phyloP scores from a whole-genome alignment of 64 coral and sea anemone genomes.

The Montipora sp. region DNA sequence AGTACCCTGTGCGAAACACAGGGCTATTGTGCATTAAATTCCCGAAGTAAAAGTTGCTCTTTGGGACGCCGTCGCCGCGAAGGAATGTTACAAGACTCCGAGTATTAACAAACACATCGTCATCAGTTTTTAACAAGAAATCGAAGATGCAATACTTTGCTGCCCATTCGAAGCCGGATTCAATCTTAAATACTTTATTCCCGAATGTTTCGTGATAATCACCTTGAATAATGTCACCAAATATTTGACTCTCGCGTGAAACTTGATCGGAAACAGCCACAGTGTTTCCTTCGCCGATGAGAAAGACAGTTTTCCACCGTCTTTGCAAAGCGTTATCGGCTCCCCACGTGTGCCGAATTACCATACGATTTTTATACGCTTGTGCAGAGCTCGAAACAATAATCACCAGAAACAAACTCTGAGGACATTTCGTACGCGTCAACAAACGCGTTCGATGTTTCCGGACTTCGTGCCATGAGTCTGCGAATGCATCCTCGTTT shows the following conservation, averaged over 20 bases:
- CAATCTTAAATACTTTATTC: constrained; percentile 60
- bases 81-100: constrained; percentile 29
- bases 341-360: constrained; percentile 68
- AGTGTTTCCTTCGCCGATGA: constrained; percentile 45
- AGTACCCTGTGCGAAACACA: constrained; percentile 9
- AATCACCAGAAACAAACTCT: constrained; percentile 45
- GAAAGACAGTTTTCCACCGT: constrained; percentile 65
- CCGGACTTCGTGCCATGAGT: constrained; percentile 42
- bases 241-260: constrained; percentile 57
- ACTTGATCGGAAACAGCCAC: constrained; percentile 22
- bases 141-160: constrained; percentile 61
- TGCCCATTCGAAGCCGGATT: constrained; percentile 69
- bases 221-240: constrained; percentile 67
- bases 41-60: constrained; percentile 36
- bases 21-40: constrained; percentile 36
- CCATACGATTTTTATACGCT: constrained; percentile 49
- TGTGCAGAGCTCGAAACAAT: constrained; percentile 51
- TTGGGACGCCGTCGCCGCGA: background rate
- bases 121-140: constrained; percentile 60
- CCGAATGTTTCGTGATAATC: constrained; percentile 57
- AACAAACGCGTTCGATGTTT: constrained; percentile 57
- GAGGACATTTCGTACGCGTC: constrained; percentile 27
- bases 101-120: constrained; percentile 60
- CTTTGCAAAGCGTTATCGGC: constrained; percentile 56
- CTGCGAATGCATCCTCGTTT: background rate